Percentiles rank a stretch among this genome's conserved stretches.
These are phyloP conservation scores for Hemithea aestivaria DNA, from an alignment of 2,888 invertebrate genomes.

Conservation along the genomic window DNA sequence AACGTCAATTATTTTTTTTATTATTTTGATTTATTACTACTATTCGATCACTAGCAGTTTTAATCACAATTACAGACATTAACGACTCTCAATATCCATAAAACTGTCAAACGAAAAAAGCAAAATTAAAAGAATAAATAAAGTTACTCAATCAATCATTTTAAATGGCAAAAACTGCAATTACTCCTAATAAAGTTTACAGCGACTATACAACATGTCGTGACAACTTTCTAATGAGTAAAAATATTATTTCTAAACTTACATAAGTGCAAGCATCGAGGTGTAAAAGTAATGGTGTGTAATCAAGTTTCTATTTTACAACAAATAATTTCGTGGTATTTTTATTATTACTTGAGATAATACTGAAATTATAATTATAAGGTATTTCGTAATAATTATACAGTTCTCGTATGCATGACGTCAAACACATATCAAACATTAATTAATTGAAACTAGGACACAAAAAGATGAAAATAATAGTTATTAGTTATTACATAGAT, in stretches of 20 bases:
- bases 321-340: slow-evolving; percentile 6
- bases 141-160: slow-evolving; percentile 11
- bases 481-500: too few species aligned
- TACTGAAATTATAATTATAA: too few species aligned
- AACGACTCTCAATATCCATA: not conserved
- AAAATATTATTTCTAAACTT: slow-evolving; percentile 12
- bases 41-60: too few species aligned
- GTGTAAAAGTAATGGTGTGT: slow-evolving; percentile 14
- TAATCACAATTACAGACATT: too few species aligned
- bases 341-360: too few species aligned
- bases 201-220: slow-evolving; percentile 11
- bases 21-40: too few species aligned
- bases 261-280: slow-evolving; percentile 14
- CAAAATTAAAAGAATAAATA: slow-evolving; percentile 9
- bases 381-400: too few species aligned
- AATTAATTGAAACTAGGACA: too few species aligned
- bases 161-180: slow-evolving; percentile 15
- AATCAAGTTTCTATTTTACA: slow-evolving; percentile 15
- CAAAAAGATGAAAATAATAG: too few species aligned
- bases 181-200: slow-evolving; percentile 20
- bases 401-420: too few species aligned
- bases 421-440: too few species aligned
- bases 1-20: too few species aligned
- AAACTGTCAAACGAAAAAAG: slow-evolving; percentile 1
- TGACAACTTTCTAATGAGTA: slow-evolving; percentile 26